Conservation (phyloP, 2,113 vertebrate species). For the Regulus satrapa region DNA sequence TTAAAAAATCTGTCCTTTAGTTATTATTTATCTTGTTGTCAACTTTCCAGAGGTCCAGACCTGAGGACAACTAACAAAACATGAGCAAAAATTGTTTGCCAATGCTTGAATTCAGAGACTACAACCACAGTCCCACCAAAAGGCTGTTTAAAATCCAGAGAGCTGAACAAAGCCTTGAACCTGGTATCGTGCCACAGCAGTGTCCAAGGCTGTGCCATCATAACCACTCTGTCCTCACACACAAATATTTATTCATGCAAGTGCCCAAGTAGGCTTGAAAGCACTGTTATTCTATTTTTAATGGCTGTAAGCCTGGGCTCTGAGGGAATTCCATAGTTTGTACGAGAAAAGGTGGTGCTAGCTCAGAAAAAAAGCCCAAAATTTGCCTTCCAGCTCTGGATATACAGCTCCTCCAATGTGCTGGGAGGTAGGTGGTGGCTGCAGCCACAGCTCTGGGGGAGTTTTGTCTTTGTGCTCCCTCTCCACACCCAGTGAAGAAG, state of each 20-base stretch:
- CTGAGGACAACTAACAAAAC: background rate
- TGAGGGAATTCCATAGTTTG: background rate
- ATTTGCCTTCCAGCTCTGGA: background rate
- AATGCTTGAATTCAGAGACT: background rate
- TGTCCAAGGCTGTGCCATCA: background rate
- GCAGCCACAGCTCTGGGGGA: background rate
- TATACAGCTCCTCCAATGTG: background rate
- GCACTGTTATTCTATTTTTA: accelerated
- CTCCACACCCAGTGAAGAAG: background rate
- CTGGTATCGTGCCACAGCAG: background rate
- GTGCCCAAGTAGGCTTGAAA: background rate
- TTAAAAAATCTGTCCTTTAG: background rate
- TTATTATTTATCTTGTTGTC: background rate
- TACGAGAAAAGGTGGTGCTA: background rate
- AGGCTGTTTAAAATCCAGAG: background rate
- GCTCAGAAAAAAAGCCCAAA: background rate
- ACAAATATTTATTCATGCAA: background rate
- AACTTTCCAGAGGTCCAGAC: background rate
- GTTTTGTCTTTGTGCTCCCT: background rate
- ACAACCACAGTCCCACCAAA: background rate
- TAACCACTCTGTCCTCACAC: background rate
- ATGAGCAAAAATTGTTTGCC: background rate
- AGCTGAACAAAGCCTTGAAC: background rate
- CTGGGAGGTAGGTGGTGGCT: background rate
- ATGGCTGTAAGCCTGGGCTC: background rate